These are phyloP conservation scores for Heliconius congener DNA, from an alignment of 1,140 invertebrate genomes.

Conservation along the genomic window DNA sequence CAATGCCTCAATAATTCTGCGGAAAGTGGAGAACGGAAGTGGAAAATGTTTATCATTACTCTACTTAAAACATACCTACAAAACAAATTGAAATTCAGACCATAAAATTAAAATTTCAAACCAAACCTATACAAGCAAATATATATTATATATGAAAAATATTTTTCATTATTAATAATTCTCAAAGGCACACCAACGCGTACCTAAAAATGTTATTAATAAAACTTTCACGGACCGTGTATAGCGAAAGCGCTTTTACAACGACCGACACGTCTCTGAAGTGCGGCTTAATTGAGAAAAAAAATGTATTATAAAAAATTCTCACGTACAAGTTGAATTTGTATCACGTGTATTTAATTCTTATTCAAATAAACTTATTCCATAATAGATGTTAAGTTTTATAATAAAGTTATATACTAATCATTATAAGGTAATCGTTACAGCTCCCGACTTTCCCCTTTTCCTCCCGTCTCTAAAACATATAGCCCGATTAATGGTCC, in stretches of 20 bases:
- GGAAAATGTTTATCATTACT: too few species aligned
- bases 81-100: too few species aligned
- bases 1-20: too few species aligned
- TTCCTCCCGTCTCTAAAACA: too few species aligned
- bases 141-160: not conserved
- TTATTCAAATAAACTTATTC: too few species aligned
- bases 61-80: too few species aligned
- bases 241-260: constrained; percentile 1
- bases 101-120: not conserved
- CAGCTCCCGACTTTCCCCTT: too few species aligned
- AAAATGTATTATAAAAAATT: constrained; percentile 3
- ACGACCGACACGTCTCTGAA: constrained; percentile 4
- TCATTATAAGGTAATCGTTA: too few species aligned
- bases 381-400: too few species aligned
- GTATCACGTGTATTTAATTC: not conserved
- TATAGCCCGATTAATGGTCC: too few species aligned
- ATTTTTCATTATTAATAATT: constrained; percentile 6
- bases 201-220: not conserved
- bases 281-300: constrained; percentile 7
- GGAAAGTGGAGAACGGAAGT: too few species aligned
- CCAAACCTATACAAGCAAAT: not conserved
- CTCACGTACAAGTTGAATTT: constrained; percentile 4
- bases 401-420: too few species aligned
- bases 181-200: not conserved
- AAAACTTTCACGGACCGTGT: not conserved